Base-by-base conservation (phyloP, 1,140 invertebrate genomes). In the Drosophila orosa region DNA sequence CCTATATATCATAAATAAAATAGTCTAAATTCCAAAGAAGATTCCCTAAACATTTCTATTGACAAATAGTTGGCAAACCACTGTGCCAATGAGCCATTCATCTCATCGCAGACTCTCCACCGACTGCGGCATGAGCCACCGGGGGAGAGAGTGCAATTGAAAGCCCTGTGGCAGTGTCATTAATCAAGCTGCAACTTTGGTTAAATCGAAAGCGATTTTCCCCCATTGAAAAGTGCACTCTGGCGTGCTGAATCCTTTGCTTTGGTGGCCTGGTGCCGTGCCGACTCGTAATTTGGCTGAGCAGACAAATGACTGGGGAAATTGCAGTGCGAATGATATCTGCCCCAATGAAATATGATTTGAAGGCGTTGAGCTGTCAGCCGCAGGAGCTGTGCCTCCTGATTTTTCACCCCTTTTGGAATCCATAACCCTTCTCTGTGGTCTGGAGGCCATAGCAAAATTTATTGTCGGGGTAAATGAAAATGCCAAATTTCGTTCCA, bases 181-280 rank as follows among this genome's bases (percentile, higher is more conserved):
- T 77, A 77, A 68, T 77, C 73, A 77, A 68, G 56, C 48, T 56
- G 73, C 79, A 87, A 85, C 74, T 78, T 72, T 75, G 66, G 60
- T 52, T 42, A 40, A 57, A 62, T 78, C 61, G 66, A 86, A 59
- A 42, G 55, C 54, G 39, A 56, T 54, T 68, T 59, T 17, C 52
- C 10, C 19, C 9, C 63, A 37, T 39, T 24, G 40, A 19, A 37
- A 31, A 69, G 55, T 63, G 60, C 35, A 63, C 55, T 60, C 15
- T 62, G 31, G 31, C 50, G 17, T 54, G 50, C 31, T 35, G 50
- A 42, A 24, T 55, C 59, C 35, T 42, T 24, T 48, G 27, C 27
- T 39, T n/a, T n/a, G n/a, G n/a, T 52, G 48, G 48, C 59, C 59
- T 31, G 13, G 3, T 56, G 15, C 55, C 31, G 12, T 13, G n/a